Conservation (phyloP, 2,888 invertebrate genomes). For the Atethmia centrago region DNA sequence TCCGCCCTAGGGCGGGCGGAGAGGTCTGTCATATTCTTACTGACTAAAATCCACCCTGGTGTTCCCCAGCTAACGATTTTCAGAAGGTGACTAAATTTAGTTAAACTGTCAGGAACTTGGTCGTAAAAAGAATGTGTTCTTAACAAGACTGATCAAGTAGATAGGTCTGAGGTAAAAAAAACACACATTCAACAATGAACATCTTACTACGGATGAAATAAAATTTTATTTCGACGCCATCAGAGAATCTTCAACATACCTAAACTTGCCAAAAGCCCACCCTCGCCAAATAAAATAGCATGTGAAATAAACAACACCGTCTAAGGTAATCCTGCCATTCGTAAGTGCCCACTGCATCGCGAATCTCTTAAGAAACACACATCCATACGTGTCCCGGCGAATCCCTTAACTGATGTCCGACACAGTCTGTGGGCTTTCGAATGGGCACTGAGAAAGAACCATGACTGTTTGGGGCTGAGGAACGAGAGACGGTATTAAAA, state of each 20-base stretch:
- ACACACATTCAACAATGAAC: background rate
- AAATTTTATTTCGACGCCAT: background rate
- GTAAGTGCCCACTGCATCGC: slow-evolving; percentile 66
- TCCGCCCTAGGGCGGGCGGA: no score
- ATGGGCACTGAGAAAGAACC: slow-evolving; percentile 61
- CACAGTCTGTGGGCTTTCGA: slow-evolving; percentile 60
- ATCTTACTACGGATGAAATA: background rate
- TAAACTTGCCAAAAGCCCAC: slow-evolving; percentile 9
- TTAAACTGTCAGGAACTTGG: background rate
- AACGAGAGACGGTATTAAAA: slow-evolving; percentile 43
- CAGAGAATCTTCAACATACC: background rate
- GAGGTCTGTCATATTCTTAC: no score
- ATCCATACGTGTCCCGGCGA: slow-evolving; percentile 67
- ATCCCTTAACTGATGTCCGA: slow-evolving; percentile 70
- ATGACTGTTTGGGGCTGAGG: slow-evolving; percentile 7
- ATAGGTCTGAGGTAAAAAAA: background rate
- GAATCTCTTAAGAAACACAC: slow-evolving; percentile 67
- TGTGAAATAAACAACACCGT: slow-evolving; percentile 59
- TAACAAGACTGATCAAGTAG: background rate
- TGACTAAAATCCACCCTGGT: no score
- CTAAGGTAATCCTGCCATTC: slow-evolving; percentile 66
- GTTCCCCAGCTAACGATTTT: background rate
- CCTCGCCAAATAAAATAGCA: slow-evolving; percentile 51
- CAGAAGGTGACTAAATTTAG: no score
- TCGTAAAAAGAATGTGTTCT: background rate